These are phyloP conservation scores for Neodiprion lecontei DNA, from an alignment of 1,140 invertebrate genomes.

Conservation along the genomic window DNA sequence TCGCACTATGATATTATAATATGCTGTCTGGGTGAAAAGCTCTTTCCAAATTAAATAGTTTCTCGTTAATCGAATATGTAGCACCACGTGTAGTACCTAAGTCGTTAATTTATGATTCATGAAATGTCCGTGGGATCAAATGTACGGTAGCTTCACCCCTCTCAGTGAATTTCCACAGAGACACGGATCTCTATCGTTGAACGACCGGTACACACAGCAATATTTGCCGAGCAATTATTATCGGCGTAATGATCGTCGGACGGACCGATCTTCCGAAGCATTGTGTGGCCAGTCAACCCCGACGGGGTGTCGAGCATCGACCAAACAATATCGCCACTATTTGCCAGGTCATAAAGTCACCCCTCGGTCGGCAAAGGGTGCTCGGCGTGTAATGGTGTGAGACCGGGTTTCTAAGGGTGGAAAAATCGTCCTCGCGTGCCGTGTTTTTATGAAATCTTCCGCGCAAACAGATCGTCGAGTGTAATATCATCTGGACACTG, in stretches of 20 bases:
- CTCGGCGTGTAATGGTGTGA: not conserved
- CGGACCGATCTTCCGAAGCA: conserved; percentile 23
- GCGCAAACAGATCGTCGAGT: too few relatives aligned
- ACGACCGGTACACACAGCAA: conserved; percentile 31
- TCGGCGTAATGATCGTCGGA: conserved; percentile 34
- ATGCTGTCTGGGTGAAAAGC: too few relatives aligned
- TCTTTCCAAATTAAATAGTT: too few relatives aligned
- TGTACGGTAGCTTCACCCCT: conserved; percentile 17
- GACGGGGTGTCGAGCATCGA: conserved; percentile 43
- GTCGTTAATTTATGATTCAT: not conserved
- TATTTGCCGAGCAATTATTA: conserved; percentile 33
- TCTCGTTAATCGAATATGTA: too few relatives aligned
- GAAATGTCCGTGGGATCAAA: not conserved
- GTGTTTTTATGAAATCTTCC: too few relatives aligned
- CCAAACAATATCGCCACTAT: conserved; percentile 44
- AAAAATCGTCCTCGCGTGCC: not conserved
- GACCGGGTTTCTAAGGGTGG: not conserved
- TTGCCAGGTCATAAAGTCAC: conserved; percentile 36
- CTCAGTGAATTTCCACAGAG: conserved; percentile 35
- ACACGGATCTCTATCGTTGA: conserved; percentile 18
- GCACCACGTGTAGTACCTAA: too few relatives aligned
- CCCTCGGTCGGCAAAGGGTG: not conserved
- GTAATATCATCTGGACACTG: not conserved
- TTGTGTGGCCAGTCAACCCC: conserved; percentile 30
- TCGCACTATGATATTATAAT: too few relatives aligned